Evolutionary conservation across 2,797 vertebrate species (phyloP).

Genomic region (Tarsius wallacei): DNA sequence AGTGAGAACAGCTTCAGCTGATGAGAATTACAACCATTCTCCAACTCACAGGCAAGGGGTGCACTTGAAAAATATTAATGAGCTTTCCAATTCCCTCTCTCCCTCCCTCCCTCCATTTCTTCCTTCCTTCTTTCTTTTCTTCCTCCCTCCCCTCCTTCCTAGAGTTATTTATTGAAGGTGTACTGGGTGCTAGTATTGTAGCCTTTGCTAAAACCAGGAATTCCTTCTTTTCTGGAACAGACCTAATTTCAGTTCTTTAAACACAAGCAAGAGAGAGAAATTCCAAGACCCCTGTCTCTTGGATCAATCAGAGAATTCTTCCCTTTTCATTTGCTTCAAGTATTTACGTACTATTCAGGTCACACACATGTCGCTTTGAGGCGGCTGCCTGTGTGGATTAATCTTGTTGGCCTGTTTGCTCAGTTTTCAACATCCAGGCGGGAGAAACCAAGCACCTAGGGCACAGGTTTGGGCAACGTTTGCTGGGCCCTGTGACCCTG

Average conservation of each 20-base stretch:
- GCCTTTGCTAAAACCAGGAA: background rate
- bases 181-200: background rate
- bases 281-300: background rate
- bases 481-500: background rate
- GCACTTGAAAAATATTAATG: background rate
- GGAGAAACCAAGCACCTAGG: background rate
- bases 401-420: conserved; percentile 18
- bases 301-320: background rate
- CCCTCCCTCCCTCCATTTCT: accelerated
- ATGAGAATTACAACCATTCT: background rate
- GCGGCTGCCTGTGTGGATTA: background rate
- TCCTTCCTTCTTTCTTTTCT: background rate
- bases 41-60: background rate
- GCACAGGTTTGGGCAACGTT: background rate
- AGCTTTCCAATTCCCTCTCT: background rate
- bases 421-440: background rate
- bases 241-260: background rate
- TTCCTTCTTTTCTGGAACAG: background rate
- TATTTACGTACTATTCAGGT: background rate
- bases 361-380: background rate
- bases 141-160: background rate
- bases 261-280: background rate
- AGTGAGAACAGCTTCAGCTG: background rate
- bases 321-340: background rate
- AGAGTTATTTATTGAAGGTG: background rate